Base-by-base conservation (phyloP, 1,140 invertebrate species). In the Drosophila bifasciata region DNA sequence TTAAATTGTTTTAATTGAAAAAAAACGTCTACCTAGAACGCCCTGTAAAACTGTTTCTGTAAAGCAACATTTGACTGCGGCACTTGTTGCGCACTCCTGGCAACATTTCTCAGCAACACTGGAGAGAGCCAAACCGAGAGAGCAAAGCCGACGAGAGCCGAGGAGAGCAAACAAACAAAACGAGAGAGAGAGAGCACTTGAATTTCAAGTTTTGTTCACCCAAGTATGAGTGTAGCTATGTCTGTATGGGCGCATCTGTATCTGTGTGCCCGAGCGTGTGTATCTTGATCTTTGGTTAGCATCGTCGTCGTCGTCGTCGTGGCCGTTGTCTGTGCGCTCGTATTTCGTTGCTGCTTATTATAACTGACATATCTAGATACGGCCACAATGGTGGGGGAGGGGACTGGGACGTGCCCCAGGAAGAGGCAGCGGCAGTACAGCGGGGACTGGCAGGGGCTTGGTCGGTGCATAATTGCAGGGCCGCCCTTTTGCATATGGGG, bases 361-460 rank as follows among this genome's bases (percentile, higher is more conserved):
- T 78, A 83, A 83, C 79, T 83, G 79, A 83, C 79, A 74, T 83
- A 83, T 83, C 79, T 75, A 83, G 79, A 83, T 83, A 81, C 41
- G 19, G 39, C 55, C 7, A 13, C 25, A 32, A 32, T 0, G 32
- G 48, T 46, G 28, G 41, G 28, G n/a, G 2, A 9, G 16, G 50
- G 48, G 28, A 66, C 52, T 64, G 45, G 60, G 16, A 28, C 32
- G 32, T 36, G 32, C 32, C 32, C 32, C 32, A 39, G 32, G 23
- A 11, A 39, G 50, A 7, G n/a, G n/a, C n/a, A n/a, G n/a, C n/a
- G 16, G 49, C 28, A 32, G 28, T 32, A 41, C 32, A 40, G 56
- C 21, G 48, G 11, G 41, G 45, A 16, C 19, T 13, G 19, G 25
- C 41, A 39, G 49, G 25, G 45, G 25, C 40, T 56, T 21, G 32